Evolutionary conservation across 1,140 invertebrate genomes (phyloP).

Genomic region (Drosophila albomicans): DNA sequence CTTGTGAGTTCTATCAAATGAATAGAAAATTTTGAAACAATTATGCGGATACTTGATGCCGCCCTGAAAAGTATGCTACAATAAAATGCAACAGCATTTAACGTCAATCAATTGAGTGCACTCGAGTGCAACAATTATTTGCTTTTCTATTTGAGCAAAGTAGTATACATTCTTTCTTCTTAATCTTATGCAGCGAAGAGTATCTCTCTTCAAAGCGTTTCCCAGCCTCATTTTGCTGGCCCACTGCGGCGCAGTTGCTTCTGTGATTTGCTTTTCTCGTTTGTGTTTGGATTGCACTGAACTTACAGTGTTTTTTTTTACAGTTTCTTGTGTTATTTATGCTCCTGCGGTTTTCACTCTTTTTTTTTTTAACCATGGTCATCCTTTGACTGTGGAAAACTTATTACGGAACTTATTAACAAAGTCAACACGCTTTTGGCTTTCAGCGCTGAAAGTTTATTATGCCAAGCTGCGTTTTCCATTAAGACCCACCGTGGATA

Average conservation of each 20-base stretch:
- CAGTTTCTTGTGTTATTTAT: conserved; percentile 67
- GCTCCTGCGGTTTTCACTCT: conserved; percentile 52
- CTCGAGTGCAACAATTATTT: too few relatives aligned
- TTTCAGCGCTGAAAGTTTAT: conserved; percentile 62
- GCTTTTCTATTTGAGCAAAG: too few relatives aligned
- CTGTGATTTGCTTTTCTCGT: conserved; percentile 28
- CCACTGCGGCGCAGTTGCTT: neutral
- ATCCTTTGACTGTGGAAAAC: conserved; percentile 54
- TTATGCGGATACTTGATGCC: too few relatives aligned
- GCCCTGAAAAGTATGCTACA: too few relatives aligned
- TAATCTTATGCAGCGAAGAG: neutral
- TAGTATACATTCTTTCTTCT: neutral
- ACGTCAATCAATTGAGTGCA: too few relatives aligned
- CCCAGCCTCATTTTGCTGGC: neutral
- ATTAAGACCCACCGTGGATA: conserved; percentile 46
- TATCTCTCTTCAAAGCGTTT: neutral
- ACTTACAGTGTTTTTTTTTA: conserved; percentile 16
- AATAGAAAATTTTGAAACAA: too few relatives aligned
- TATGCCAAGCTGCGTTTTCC: conserved; percentile 74
- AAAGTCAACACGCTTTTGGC: conserved; percentile 75
- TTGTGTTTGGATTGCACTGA: conserved; percentile 49
- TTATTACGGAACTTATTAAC: conserved; percentile 82
- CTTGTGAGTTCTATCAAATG: too few relatives aligned
- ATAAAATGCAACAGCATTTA: too few relatives aligned
- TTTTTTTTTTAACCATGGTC: conserved; percentile 40